phyloP scores from a whole-genome alignment of 2,797 vertebrate species.

The Chloroceryle inda region DNA sequence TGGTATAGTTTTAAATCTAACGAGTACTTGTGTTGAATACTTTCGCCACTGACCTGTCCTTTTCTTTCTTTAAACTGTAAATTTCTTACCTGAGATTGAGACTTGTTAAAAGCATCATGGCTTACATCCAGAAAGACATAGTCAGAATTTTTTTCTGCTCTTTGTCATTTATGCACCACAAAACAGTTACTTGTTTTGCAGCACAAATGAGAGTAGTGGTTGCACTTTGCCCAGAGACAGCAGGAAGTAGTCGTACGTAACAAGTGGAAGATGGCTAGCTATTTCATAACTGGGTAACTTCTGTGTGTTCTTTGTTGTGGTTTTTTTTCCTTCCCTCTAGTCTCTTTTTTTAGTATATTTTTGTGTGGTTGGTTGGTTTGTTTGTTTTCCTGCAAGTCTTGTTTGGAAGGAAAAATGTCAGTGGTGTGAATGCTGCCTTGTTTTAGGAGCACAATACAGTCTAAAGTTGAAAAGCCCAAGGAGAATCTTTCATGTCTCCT shows the following conservation, averaged over 20 bases:
- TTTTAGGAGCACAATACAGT: not conserved
- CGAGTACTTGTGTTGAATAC: not conserved
- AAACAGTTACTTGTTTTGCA: not conserved
- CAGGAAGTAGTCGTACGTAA: not conserved
- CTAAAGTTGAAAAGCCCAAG: not conserved
- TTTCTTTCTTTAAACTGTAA: not conserved
- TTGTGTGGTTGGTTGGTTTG: not conserved
- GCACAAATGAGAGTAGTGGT: not conserved
- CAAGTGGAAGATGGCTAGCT: not conserved
- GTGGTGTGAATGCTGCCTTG: not conserved
- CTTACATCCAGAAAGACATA: not conserved
- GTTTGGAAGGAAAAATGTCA: not conserved
- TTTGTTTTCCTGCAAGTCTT: not conserved
- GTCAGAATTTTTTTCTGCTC: not conserved
- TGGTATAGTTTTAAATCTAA: not conserved
- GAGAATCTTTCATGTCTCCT: not conserved
- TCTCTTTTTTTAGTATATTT: not conserved
- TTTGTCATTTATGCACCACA: not conserved
- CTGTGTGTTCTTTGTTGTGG: not conserved
- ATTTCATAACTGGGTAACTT: not conserved
- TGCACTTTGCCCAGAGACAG: not conserved
- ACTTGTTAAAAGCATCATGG: not conserved
- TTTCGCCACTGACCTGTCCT: not conserved
- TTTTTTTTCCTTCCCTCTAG: not conserved
- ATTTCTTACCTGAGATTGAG: not conserved